Evolutionary conservation across 2,797 vertebrate species (phyloP).

Genomic region (Cheirogaleus major): DNA sequence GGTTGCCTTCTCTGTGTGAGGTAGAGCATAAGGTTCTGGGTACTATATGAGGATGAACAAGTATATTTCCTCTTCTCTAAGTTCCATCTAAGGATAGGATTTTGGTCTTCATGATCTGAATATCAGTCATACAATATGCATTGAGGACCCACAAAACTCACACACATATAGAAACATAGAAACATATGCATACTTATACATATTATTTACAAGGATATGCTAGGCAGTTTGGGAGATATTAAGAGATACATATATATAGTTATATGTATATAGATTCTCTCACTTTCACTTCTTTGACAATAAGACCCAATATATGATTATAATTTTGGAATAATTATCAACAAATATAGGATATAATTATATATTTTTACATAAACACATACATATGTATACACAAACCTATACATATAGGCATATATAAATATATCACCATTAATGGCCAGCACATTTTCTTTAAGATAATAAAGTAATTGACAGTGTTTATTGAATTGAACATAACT

Average conservation of each 20-base stretch:
- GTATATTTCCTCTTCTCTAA: background rate
- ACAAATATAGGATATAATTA: background rate
- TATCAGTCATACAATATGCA: background rate
- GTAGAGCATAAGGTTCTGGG: background rate
- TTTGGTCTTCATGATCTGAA: background rate
- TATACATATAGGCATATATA: background rate
- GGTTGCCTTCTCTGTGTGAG: background rate
- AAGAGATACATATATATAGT: background rate
- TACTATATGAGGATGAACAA: background rate
- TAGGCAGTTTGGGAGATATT: background rate
- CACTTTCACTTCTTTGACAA: background rate
- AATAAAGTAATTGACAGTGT: background rate
- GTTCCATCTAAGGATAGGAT: background rate
- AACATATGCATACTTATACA: background rate
- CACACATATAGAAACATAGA: background rate
- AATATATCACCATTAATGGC: background rate
- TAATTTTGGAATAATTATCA: background rate
- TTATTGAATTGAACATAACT: background rate
- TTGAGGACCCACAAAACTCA: background rate
- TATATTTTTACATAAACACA: background rate
- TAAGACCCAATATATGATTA: background rate
- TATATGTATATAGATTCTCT: background rate
- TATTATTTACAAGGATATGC: background rate
- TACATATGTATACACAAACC: background rate
- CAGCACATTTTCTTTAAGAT: background rate